Conservation (phyloP, 2,888 invertebrate species). For the Mesorhabditis belari region DNA sequence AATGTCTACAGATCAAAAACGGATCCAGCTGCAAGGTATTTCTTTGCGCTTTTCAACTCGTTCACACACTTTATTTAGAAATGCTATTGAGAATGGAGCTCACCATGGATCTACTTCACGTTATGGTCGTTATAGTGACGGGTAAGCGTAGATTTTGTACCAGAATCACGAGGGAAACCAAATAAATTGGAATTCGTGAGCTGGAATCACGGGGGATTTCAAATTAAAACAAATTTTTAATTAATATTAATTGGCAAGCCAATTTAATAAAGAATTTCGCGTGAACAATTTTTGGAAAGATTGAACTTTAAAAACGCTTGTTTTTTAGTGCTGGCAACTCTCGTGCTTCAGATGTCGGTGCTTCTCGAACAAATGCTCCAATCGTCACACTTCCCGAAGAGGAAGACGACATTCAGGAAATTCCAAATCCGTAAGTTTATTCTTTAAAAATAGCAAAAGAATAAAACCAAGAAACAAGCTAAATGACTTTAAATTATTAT, state of each 20-base stretch:
- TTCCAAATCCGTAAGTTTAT: conserved; percentile 2
- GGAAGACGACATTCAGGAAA: conserved; percentile 13
- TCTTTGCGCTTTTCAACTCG: too few relatives aligned
- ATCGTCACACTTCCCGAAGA: conserved; percentile 38
- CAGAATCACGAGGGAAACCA: too few relatives aligned
- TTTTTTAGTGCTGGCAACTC: background rate
- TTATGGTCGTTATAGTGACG: background rate
- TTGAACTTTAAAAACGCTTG: background rate
- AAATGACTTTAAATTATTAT: too few relatives aligned
- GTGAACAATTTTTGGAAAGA: background rate
- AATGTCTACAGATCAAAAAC: conserved; percentile 5
- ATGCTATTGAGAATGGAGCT: background rate
- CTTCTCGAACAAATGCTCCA: conserved; percentile 10
- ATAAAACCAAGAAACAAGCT: too few relatives aligned
- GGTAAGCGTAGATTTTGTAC: too few relatives aligned
- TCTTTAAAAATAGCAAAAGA: background rate
- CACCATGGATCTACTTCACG: background rate
- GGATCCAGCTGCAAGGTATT: too few relatives aligned
- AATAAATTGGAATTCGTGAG: too few relatives aligned
- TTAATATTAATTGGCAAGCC: background rate
- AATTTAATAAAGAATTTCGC: background rate
- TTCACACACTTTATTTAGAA: background rate
- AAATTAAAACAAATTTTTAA: too few relatives aligned
- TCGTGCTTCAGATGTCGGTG: background rate
- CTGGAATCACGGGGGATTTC: too few relatives aligned